Base-by-base conservation (phyloP, 2,113 vertebrate genomes). In the Heterotilapia buettikoferi region DNA sequence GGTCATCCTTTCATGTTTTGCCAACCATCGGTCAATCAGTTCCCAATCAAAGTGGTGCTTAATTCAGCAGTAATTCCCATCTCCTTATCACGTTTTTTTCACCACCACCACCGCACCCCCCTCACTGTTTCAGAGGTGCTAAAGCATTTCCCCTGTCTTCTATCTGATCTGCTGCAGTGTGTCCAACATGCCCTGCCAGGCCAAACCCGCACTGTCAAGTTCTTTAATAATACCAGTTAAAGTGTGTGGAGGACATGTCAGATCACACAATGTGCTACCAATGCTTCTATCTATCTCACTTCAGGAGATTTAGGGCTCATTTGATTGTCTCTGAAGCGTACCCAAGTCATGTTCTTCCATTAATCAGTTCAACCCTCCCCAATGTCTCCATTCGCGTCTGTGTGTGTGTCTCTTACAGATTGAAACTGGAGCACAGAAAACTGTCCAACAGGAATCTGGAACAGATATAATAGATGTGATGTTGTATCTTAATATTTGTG, bases 1-100 rank as follows among this genome's bases (percentile, higher is more conserved):
- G 95, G 95, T 96, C 92, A 93, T 93, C 89, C 95, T 96, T 96
- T 97, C 93, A 97, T 96, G 96, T 96, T 94, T 93, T 95, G 95
- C 96, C 96, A 96, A 94, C 92, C 90, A 84, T 89, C 91, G 86
- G 94, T 93, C 94, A 94, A 96, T 96, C 94, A 94, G 87, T 93
- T 95, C 92, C 91, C 94, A 95, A 96, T 96, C 95, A 96, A 96
- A 96, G 94, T 57, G 90, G 86, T 91, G 93, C 92, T 95, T 96
- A 95, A 96, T 96, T 97, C 95, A 92, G 91, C 92, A 92, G 88
- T 96, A 94, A 96, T 96, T 96, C 93, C 93, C 93, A 92, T 90
- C 90, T 91, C 93, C 91, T 91, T 79, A 82, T 91, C 90, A 83
- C 59, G 29, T 82, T 82, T 93, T 92, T 13, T 7, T 3, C 5